These are phyloP conservation scores for Oxycera nigricornis DNA, from an alignment of 2,888 invertebrate genomes.

Conservation along the genomic window DNA sequence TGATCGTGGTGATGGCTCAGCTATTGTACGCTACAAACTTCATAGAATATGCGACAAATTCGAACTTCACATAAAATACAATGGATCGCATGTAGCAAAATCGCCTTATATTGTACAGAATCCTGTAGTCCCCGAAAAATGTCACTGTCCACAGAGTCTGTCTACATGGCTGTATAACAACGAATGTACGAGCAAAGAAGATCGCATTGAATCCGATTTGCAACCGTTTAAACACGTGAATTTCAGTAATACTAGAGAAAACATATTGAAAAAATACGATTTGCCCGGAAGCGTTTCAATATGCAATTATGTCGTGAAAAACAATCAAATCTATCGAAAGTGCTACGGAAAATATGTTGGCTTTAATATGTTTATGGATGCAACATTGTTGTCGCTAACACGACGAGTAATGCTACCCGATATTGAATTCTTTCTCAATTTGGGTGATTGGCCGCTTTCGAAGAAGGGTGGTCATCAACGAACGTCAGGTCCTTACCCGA, in stretches of 20 bases:
- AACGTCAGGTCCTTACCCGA: constrained; percentile 70
- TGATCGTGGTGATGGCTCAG: constrained; percentile 83
- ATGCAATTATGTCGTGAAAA: constrained; percentile 86
- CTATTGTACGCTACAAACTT: constrained; percentile 82
- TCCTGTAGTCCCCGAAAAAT: constrained; percentile 79
- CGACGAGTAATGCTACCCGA: constrained; percentile 85
- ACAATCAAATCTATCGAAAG: constrained; percentile 82
- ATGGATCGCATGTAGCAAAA: constrained; percentile 56
- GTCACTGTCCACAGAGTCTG: constrained; percentile 78
- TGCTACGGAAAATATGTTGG: constrained; percentile 96
- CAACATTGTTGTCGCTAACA: constrained; percentile 79
- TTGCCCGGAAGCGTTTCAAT: constrained; percentile 83
- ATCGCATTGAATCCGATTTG: constrained; percentile 78
- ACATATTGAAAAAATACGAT: constrained; percentile 74
- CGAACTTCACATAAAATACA: constrained; percentile 70
- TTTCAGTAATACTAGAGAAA: constrained; percentile 71
- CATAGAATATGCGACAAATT: constrained; percentile 78
- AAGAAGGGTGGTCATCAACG: constrained; percentile 62
- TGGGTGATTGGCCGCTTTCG: constrained; percentile 95
- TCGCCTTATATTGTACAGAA: constrained; percentile 60
- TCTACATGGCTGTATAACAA: constrained; percentile 72
- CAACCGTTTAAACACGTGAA: constrained; percentile 72
- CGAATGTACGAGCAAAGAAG: constrained; percentile 69
- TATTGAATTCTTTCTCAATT: constrained; percentile 87
- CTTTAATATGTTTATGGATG: constrained; percentile 95